phyloP scores from a whole-genome alignment of 1,140 invertebrate genomes.

The Semibalanus balanoides region DNA sequence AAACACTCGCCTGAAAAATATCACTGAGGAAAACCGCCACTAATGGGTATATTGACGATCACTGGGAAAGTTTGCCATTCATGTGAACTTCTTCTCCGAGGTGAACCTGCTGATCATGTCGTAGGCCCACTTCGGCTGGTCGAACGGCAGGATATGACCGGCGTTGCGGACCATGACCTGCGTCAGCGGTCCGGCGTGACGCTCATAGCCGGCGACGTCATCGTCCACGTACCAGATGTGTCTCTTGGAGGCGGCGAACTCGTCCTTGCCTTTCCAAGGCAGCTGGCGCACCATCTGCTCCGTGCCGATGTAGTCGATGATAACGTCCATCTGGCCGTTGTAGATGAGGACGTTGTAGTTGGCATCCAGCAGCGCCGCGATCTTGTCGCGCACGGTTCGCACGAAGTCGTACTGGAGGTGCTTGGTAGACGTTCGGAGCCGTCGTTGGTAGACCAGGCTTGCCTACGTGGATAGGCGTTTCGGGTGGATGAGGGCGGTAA shows the following conservation, averaged over 20 bases:
- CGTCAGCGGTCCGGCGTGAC: constrained; percentile 51
- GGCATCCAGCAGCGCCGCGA: neutral
- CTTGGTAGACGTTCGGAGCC: neutral
- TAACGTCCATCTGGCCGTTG: constrained; percentile 71
- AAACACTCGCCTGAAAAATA: too few relatives aligned
- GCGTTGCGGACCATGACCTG: constrained; percentile 64
- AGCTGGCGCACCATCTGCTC: constrained; percentile 49
- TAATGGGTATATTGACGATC: too few relatives aligned
- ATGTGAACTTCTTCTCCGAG: neutral
- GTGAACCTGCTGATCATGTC: constrained; percentile 64
- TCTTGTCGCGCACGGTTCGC: neutral
- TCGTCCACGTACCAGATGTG: constrained; percentile 48
- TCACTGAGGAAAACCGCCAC: too few relatives aligned
- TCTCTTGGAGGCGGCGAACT: constrained; percentile 47
- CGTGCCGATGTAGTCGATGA: constrained; percentile 62
- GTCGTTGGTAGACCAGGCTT: neutral
- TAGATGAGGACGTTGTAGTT: constrained; percentile 42
- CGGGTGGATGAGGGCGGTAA: neutral
- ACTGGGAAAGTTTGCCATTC: neutral
- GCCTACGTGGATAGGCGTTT: neutral
- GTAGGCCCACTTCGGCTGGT: constrained; percentile 61
- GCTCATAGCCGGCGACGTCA: constrained; percentile 60
- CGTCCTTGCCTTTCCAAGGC: constrained; percentile 46
- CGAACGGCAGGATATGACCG: constrained; percentile 69
- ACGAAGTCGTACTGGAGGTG: neutral